Evolutionary conservation across 2,113 vertebrate genomes (phyloP), one percentile per base, ranked within the genome.

Genomic region (Saguinus imperator): DNA sequence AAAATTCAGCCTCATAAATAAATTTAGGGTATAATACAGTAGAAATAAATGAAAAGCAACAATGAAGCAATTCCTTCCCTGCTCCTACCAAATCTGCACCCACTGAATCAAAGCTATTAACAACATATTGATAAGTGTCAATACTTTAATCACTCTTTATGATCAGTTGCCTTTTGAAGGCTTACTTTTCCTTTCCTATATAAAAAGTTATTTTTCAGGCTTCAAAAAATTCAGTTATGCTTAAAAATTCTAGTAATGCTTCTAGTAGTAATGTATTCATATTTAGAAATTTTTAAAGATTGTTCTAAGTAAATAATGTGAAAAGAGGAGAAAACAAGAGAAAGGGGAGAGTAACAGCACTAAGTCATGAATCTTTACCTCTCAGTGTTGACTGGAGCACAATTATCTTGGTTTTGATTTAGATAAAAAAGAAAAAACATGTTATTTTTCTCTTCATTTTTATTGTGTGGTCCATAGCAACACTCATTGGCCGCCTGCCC

Each of bases 291-390:
- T 25, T 82, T 17, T 23, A 37, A 20, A 17, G 6, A 50, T 7
- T 16, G 3, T 55, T n/a, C 37, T 27, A 55, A 43, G 17, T 52
- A 55, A 29, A 35, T 11, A 25, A 61, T n/a, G n/a, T 52, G 29
- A 66, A 23, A 68, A 66, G 37, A n/a, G 8, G 43, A 27, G 25
- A 16, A 80, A 58, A 77, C 32, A 32, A 48, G 85, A 50, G 72
- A 86, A 89, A 40, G 4, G 21, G 0, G 1, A 27, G 16, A 10
- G 10, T 14, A 27, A 52, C 0, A 10, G 4, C 29, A 21, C 2
- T 27, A 14, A 5, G 18, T 32, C 23, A 25, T 48, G 18, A 35
- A 25, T 23, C 0, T 35, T 43, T 17, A 29, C 37, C 3, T 68
- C 12, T 52, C 32, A 80, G 4, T 76, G 13, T 76, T 76, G 40